Conservation (phyloP, 92 coral and sea anemone species). For the Bergia sp. region DNA sequence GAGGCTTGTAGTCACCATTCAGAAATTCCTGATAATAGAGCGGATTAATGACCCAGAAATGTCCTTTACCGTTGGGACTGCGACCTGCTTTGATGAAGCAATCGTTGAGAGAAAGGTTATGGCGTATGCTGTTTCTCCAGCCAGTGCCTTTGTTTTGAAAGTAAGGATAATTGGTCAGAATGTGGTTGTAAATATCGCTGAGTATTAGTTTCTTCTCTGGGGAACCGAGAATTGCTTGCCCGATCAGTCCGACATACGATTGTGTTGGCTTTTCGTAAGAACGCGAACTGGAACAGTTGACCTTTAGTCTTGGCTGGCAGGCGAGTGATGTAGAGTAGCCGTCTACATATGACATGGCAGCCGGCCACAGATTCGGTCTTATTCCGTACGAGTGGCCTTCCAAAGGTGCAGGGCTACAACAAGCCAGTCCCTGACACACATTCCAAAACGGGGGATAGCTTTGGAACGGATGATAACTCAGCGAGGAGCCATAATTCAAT, state of each 20-base stretch:
- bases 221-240: slow-evolving; percentile 90
- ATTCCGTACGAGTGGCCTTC: neutral
- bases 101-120: slow-evolving; percentile 89
- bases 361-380: slow-evolving; percentile 15
- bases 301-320: slow-evolving; percentile 14
- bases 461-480: slow-evolving; percentile 24
- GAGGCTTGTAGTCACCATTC: slow-evolving; percentile 77
- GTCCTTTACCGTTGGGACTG: slow-evolving; percentile 97
- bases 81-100: slow-evolving; percentile 96
- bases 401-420: slow-evolving; percentile 7
- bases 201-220: slow-evolving; percentile 93
- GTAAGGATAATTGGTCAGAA: slow-evolving; percentile 89
- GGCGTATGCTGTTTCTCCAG: slow-evolving; percentile 98
- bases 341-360: slow-evolving; percentile 36
- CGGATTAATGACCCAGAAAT: slow-evolving; percentile 90
- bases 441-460: slow-evolving; percentile 31
- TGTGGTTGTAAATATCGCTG: slow-evolving; percentile 90
- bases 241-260: slow-evolving; percentile 92
- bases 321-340: slow-evolving; percentile 10
- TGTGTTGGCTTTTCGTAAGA: slow-evolving; percentile 89
- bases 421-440: slow-evolving; percentile 8
- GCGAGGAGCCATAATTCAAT: slow-evolving; percentile 20
- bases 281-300: slow-evolving; percentile 19
- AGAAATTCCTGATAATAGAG: slow-evolving; percentile 87
- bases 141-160: slow-evolving; percentile 96